Evolutionary conservation across 1,140 invertebrate genomes (phyloP), one percentile per base, ranked within the genome.

Genomic region (Lucilia cuprina): DNA sequence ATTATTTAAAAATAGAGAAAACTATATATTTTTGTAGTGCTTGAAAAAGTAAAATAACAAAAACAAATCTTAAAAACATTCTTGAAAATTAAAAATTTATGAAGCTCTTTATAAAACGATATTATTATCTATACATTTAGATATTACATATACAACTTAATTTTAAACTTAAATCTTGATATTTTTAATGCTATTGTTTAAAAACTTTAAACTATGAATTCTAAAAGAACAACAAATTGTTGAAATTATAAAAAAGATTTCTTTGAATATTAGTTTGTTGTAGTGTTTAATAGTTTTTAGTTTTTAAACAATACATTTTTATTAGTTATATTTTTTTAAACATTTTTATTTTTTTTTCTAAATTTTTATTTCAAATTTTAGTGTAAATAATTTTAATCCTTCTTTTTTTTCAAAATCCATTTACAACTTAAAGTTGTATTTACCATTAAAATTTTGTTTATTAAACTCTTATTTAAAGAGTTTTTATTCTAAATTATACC

Each of bases 401-500:
- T 30, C 25, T 30, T 30, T 41, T 41, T 41, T 41, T 41, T 41
- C 7, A 5, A 41, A 2, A 8, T 8, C 41, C 10, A 8, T 55
- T 17, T 55, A 55, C 12, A 55, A 55, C 12, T 55, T 55, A 10
- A 55, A 55, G 17, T 55, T 55, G 17, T n/a, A 55, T 55, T 55
- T 55, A 55, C 0, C 50, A 14, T 55, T 55, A 55, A 41, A 7
- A 41, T 41, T 41, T 41, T 41, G 5, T 30, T 41, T 10, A 8
- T 41, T 10, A 41, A 41, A 41, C 41, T 41, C 41, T 41, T 8
- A 41, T 10, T 41, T 41, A 41, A 41, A 8, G 41, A 41, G 41
- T 41, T 41, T 30, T 30, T 10, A 17, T 77, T 77, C 35, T 41
- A 77, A 75, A 77, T 77, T 77, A 19, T n/a, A 77, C 74, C 74